Evolutionary conservation across 2,888 invertebrate genomes (phyloP), one percentile per base, ranked within the genome.

Genomic region (Perizoma affinitatum): DNA sequence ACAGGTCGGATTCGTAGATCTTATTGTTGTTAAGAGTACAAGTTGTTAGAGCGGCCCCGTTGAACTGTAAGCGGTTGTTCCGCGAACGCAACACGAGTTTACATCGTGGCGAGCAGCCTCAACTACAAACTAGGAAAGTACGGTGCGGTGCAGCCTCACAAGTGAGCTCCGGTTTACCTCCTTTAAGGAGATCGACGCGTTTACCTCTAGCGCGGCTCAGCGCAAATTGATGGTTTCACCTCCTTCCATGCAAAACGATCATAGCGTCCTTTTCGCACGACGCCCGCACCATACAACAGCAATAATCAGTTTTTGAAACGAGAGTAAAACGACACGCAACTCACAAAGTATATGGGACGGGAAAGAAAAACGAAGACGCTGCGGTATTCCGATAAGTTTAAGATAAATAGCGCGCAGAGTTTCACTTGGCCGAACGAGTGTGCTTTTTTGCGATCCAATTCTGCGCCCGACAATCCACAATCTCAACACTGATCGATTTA

Each of bases 141-240:
- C 74, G 75, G 76, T 75, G 76, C 80, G 74, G 72, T 72, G 75
- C 75, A 78, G 68, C 69, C 74, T 71, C 75, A 68, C 76, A 74
- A 83, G 79, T 78, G 71, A 76, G 70, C 72, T 73, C 75, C 73
- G 77, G 75, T 76, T 81, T 74, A 73, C 79, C 77, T 78, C 77
- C 79, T 80, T 77, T 74, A 78, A 79, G 73, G 73, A 79, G 83
- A 84, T 82, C 83, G 82, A 82, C 81, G 75, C 81, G 78, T 83
- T 84, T 84, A 84, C 81, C 82, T 82, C 76, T 78, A 72, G 74
- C 75, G 76, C 79, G 78, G 80, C 81, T 74, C 75, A 67, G 82
- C 79, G 83, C 80, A 90, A 90, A 90, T 90, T 89, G 86, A 86
- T 84, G 88, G 88, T 88, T 90, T 85, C 87, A 86, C 85, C 86